Evolutionary conservation across 2,888 invertebrate species (phyloP), one percentile per base, ranked within the genome.

Genomic region (Campoletis raptor): DNA sequence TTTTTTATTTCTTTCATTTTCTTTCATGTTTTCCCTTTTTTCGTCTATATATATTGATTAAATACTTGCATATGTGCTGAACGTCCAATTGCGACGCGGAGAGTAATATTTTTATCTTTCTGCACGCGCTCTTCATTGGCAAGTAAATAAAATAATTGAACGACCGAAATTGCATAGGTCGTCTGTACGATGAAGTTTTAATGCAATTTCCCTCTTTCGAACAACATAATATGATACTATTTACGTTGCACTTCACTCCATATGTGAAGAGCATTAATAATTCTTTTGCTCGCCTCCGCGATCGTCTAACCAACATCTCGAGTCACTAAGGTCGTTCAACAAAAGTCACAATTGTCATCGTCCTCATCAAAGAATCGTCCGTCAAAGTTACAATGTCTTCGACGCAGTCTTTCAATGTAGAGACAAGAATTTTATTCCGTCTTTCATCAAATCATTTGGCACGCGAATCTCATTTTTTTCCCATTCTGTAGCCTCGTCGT

Each of bases 391-490:
- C 64, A 64, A 64, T 64, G 64, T 64, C 6, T 15, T 18, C 15
- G 12, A 64, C 15, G 15, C 64, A 64, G 18, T 64, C 21, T 66
- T 1, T 37, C 40, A 40, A 40, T 66, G 9, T 66, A 66, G 37
- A 66, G 37, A 18, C 57, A n/a, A 36, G 37, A 7, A n/a, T n/a
- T 2, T 40, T 40, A 40, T 45, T 69, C 42, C 42, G 1, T 42
- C 21, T 42, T n/a, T 0, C 6, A 69, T n/a, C n/a, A 10, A 42
- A 69, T 69, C 21, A 45, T 48, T 30, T 18, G 3, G 18, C 45
- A 72, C 36, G 52, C 72, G 52, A 72, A 72, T 52, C 12, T 6
- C 18, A 24, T 70, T 70, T 70, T 45, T 70, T 45, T 30, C 45
- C 45, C 36, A 12, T 70, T 48, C 12, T 24, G 12, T 21, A 45